Base-by-base conservation (phyloP, 2,113 vertebrate genomes). In the Tachysurus fulvidraco region DNA sequence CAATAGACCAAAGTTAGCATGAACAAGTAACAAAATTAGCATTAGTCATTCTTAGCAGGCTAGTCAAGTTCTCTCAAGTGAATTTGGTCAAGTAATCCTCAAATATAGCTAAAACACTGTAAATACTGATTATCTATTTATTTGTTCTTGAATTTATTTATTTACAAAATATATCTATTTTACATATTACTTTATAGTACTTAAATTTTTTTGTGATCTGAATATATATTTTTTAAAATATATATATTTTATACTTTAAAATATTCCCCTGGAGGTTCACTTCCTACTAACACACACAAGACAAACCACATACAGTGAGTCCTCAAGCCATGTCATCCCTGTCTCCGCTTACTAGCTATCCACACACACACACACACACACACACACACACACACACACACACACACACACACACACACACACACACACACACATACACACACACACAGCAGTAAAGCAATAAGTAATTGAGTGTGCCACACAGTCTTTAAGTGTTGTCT, bases 391-490 rank as follows among this genome's bases (percentile, higher is more conserved):
- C 36, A 46, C 76, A 30, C 14, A 36, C 65, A 84, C 83, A 83
- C 81, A 82, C 73, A 55, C 73, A 54, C 46, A 83, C 73, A 81
- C 36, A 46, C 76, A 30, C 14, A 36, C 65, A 84, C 88, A n/a
- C n/a, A n/a, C n/a, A n/a, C n/a, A n/a, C 83, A 89, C 73, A 80
- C 85, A 83, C 74, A 59, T 69, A 44, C 50, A 84, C 69, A 79
- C 73, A 19, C 77, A 21, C 54, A 41, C 46, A 82, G 76, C 88
- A 78, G 86, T 76, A 71, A 84, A 76, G 89, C 67, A 12, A 50
- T 84, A 82, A 59, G 85, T 90, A 92, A 92, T 91, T 83, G 89
- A 91, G 86, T 91, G 84, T 88, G 88, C 88, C 89, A 89, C 80
- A 13, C 76, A 85, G 87, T 85, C 88, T 88, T 88, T 90, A 83